These are phyloP conservation scores for Dorcus parallelipipedus DNA, from an alignment of 2,888 invertebrate species.

Conservation along the genomic window DNA sequence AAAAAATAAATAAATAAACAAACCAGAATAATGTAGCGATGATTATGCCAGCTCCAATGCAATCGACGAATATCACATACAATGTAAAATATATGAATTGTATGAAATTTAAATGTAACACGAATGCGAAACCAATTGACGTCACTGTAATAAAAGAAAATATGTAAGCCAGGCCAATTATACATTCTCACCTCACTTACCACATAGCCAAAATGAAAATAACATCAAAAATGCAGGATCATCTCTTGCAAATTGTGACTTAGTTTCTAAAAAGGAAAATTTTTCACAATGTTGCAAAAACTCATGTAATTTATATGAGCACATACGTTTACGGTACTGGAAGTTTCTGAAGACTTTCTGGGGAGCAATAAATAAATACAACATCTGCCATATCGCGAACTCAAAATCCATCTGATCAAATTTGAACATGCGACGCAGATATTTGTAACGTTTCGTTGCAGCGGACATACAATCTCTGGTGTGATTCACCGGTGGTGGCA, in stretches of 20 bases:
- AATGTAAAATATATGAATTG: slow-evolving; percentile 80
- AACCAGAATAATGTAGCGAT: slow-evolving; percentile 89
- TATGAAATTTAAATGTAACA: slow-evolving; percentile 65
- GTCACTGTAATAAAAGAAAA: slow-evolving; percentile 63
- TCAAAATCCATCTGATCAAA: slow-evolving; percentile 99
- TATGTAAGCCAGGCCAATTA: not conserved
- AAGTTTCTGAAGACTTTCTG: slow-evolving; percentile 98
- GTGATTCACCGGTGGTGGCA: slow-evolving; percentile 67
- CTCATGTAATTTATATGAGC: slow-evolving; percentile 1
- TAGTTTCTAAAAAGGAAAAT: slow-evolving; percentile 72
- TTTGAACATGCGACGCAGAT: slow-evolving; percentile 77
- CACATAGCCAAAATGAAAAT: slow-evolving; percentile 77
- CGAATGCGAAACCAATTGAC: slow-evolving; percentile 83
- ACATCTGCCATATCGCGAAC: slow-evolving; percentile 99
- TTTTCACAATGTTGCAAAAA: not conserved
- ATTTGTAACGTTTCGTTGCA: slow-evolving; percentile 84
- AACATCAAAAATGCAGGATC: slow-evolving; percentile 97
- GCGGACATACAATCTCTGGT: slow-evolving; percentile 76
- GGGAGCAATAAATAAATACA: slow-evolving; percentile 89
- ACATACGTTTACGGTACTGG: slow-evolving; percentile 94
- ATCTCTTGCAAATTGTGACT: slow-evolving; percentile 97
- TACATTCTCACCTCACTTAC: slow-evolving; percentile 52
- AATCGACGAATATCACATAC: slow-evolving; percentile 93
- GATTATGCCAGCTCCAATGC: slow-evolving; percentile 81
- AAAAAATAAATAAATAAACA: slow-evolving; percentile 34